A percentile compares a stretch with the other conserved stretches of the same genome.
phyloP scores from a whole-genome alignment of 2,888 invertebrate species.

The Oxytorus armatus region DNA sequence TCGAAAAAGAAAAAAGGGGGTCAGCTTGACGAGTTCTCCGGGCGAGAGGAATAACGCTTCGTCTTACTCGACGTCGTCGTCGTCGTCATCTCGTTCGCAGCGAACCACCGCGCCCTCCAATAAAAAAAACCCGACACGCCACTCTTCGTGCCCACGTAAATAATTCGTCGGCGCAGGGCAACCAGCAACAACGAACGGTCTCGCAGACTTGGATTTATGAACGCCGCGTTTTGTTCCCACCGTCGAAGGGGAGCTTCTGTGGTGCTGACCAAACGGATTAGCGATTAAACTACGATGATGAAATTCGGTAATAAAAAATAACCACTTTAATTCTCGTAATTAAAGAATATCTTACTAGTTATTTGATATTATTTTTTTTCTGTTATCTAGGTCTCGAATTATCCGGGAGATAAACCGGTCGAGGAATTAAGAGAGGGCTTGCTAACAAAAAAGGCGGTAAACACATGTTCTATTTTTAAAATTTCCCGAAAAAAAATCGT shows the following conservation, averaged over 20 bases:
- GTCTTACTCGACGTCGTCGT: neutral
- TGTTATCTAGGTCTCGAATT: neutral
- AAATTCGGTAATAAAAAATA: neutral
- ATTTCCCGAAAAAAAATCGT: too few species aligned
- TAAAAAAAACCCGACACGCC: conserved; percentile 53
- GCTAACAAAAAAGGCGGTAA: too few species aligned
- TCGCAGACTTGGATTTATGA: conserved; percentile 49
- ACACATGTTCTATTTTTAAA: too few species aligned
- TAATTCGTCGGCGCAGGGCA: conserved; percentile 49
- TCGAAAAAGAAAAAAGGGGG: conserved; percentile 3
- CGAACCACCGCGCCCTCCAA: conserved; percentile 19
- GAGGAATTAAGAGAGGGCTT: too few species aligned
- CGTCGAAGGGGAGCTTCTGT: neutral
- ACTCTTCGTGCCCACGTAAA: conserved; percentile 55
- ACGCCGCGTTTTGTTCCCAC: conserved; percentile 56
- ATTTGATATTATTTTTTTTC: neutral
- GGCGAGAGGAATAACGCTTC: conserved; percentile 19
- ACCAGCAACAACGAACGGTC: neutral
- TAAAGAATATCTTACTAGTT: too few species aligned
- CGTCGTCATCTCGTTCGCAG: conserved; percentile 22
- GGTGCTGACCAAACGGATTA: neutral
- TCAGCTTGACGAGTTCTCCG: neutral
- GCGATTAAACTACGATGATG: neutral
- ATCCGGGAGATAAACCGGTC: too few species aligned
- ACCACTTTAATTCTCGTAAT: too few species aligned